Evolutionary conservation across 2,113 vertebrate species (phyloP), one percentile per base, ranked within the genome.

Genomic region (Condylura cristata): DNA sequence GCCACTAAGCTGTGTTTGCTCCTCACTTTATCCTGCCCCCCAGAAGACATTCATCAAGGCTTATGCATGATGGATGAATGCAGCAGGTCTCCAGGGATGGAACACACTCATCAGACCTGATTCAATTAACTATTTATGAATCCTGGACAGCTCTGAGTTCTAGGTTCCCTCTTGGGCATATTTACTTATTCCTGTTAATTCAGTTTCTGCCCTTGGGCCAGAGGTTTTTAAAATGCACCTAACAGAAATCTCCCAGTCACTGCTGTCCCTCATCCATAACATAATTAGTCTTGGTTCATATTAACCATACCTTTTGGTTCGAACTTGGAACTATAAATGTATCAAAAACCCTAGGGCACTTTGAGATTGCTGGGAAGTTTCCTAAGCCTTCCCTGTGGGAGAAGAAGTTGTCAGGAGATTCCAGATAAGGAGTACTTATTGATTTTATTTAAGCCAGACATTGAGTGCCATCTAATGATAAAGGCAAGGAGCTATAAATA

Each of bases 381-480:
- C 8, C 30, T 63, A 84, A 89, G 39, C 56, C n/a, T 60, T 44
- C 37, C 68, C 20, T 22, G 60, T 32, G 44, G 84, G 60, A 93
- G n/a, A 53, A 26, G 56, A 87, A 56, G 26, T 80, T 56, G 28
- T 93, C 48, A 34, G 80, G 76, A 97, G 90, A 94, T 84, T 60
- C 66, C 39, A 81, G 56, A 91, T 88, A 94, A 86, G 76, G 92
- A 81, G 76, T 91, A 63, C 76, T 89, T 72, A 65, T 92, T 91
- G 84, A 91, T 95, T 91, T 95, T 89, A 93, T 91, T 94, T 95
- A 95, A 94, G 63, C 34, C 34, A 89, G 94, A 91, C 60, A 78
- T 61, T 14, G n/a, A 86, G 37, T 94, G 80, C 61, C 81, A 90
- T 90, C 80, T 90, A 87, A 83, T 61, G 84, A 95, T 96, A 95